Evolutionary conservation across 2,113 vertebrate genomes (phyloP), one percentile per base, ranked within the genome.

Genomic region (Rhabdornis inornatus): DNA sequence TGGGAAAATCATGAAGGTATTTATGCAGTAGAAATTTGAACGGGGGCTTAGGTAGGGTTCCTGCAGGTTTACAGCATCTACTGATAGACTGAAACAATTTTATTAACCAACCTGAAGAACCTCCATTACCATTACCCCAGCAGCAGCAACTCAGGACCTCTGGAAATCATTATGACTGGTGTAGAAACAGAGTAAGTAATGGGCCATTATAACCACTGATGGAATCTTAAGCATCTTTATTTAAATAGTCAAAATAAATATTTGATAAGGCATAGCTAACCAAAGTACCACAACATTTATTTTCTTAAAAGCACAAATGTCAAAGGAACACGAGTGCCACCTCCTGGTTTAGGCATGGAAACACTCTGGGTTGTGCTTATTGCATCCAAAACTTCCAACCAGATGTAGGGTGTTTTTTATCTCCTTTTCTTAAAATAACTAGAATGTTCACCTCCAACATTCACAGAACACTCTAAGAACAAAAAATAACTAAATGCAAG

Each of bases 211-310:
- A 92, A 81, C 22, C 45, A 68, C 27, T 20, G 9, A n/a, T 27
- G 18, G 11, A 83, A 55, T 81, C 52, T 76, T 68, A 75, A 91
- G 56, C 42, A 90, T 68, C 35, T 97, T 97, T 96, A 96, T 94
- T 95, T 95, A 95, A 94, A 91, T 56, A 94, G 49, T 53, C 49
- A 95, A 91, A 95, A 96, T 95, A 97, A 96, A 80, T 96, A 96
- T 72, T 79, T 78, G 11, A 14, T 63, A 63, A 88, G 45, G 56
- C 13, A 63, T 2, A 63, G 65, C 31, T 71, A 76, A 65, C 10
- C 33, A 6, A 53, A 91, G 66, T 44, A 82, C 53, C 37, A 35
- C 59, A 65, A 37, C 6, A 15, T 39, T 44, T 20, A 2, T 10
- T 37, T 71, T 21, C 64, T 60, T 35, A 22, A 9, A 11, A 77